Evolutionary conservation across 2,113 vertebrate species (phyloP).

Genomic region (cat (Felis catus)): DNA sequence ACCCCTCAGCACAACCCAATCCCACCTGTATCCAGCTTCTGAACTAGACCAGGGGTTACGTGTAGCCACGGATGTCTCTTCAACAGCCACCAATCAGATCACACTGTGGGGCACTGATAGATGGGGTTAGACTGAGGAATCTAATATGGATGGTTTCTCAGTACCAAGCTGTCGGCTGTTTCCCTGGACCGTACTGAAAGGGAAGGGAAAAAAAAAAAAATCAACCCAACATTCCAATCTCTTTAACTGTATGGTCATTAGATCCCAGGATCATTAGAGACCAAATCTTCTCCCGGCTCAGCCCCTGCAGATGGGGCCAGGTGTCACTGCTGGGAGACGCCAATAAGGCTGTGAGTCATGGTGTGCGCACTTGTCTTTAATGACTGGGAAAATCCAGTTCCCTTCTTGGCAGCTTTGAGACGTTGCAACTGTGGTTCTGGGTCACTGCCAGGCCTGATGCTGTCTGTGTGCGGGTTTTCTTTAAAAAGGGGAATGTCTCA

Average conservation of each 20-base stretch:
- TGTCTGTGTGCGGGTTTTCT: not conserved
- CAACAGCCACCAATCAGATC: not conserved
- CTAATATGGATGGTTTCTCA: not conserved
- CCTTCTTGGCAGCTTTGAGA: constrained; percentile 27
- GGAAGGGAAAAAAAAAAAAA: not conserved
- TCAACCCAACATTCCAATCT: not conserved
- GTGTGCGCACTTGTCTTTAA: not conserved
- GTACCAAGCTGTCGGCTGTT: not conserved
- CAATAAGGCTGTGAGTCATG: not conserved
- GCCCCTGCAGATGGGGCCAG: not conserved
- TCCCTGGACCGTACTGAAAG: not conserved
- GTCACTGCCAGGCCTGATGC: not conserved
- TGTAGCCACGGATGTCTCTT: not conserved
- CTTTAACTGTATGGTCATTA: not conserved
- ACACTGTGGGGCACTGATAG: not conserved
- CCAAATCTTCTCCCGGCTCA: not conserved
- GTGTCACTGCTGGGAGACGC: not conserved
- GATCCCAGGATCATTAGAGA: not conserved
- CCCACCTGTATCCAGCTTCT: not conserved
- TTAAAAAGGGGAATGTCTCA: not conserved
- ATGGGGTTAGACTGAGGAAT: not conserved
- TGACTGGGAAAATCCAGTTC: constrained; percentile 42
- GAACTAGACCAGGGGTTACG: not conserved
- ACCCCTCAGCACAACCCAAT: not conserved
- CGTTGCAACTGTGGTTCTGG: not conserved